phyloP scores from a whole-genome alignment of 1,140 invertebrate genomes.

The Dendroctonus valens region DNA sequence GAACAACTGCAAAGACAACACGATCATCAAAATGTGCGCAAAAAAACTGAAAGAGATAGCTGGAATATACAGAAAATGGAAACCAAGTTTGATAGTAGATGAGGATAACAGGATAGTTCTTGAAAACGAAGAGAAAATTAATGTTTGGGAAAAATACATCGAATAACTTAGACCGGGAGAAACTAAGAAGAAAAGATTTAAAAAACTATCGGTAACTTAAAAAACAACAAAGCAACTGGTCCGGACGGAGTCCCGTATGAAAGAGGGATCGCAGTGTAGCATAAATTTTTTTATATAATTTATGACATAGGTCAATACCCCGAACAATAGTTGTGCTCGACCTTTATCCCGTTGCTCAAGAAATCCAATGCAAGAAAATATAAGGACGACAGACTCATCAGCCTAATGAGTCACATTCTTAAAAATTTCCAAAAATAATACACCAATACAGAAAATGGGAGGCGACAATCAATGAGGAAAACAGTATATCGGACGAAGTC shows the following conservation, averaged over 20 bases:
- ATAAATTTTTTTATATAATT: background rate
- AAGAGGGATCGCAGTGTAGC: background rate
- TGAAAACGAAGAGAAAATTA: conserved; percentile 9
- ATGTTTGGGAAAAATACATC: conserved; percentile 12
- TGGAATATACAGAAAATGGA: conserved; percentile 3
- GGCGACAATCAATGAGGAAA: too few species aligned
- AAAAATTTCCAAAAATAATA: conserved; percentile 1
- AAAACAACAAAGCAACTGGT: conserved; percentile 1
- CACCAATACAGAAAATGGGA: conserved; percentile 1
- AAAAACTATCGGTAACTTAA: conserved; percentile 8
- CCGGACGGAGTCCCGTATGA: background rate
- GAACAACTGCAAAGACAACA: background rate
- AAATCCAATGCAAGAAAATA: background rate
- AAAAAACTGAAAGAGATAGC: conserved; percentile 8
- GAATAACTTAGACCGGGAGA: conserved; percentile 6
- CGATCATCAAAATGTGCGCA: conserved; percentile 3
- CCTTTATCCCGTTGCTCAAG: conserved; percentile 1
- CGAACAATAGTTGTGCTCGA: background rate
- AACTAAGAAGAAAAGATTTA: conserved; percentile 11
- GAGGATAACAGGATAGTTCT: conserved; percentile 7
- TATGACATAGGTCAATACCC: background rate
- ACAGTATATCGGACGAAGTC: too few species aligned
- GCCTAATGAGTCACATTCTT: background rate
- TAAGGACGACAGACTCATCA: background rate
- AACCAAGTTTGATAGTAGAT: conserved; percentile 3